Base-by-base conservation (phyloP, 2,113 vertebrate genomes). In the Hippoglossus stenolepis region DNA sequence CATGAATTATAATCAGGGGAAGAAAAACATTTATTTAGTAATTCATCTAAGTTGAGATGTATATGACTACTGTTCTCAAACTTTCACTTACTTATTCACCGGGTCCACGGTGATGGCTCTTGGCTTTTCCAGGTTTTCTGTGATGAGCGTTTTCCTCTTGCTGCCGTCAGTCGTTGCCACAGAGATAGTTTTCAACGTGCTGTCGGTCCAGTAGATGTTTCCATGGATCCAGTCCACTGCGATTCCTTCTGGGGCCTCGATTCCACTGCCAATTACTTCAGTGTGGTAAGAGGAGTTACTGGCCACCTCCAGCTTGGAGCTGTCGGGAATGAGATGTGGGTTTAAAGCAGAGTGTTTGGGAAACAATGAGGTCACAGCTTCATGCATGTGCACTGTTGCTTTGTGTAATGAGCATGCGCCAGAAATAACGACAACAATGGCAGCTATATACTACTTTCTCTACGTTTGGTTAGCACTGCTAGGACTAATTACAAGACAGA, bases 171-270 rank as follows among this genome's bases (percentile, higher is more conserved):
- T 93, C 14, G 94, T 94, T 0, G 96, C 96, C 82, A 98, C 96
- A 0, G 96, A 96, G 67, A 98, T 93, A 0, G 87, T 94, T 78
- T 91, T 92, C 12, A 90, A 86, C 18, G 38, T 2, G 0, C 92
- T 92, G 83, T 98, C 97, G 0, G 96, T 97, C 97, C 96, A 98
- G 91, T 98, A 98, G 70, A 98, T 93, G 93, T 97, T 95, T 26
- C 94, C 80, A 6, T 98, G 96, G 77, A 97, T 85, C 97, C 97
- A 98, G 84, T 98, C 97, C 1, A 98, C 93, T 0, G 96, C 96
- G 13, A 98, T 86, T 23, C 96, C 96, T 0, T 97, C 95, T 0
- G 96, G 95, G 2, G 93, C 81, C 43, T 91, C 89, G 9, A 96
- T 90, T 31, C 85, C 89, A 0, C 72, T 89, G 6, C 80, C 84